Evolutionary conservation across 2,888 invertebrate species (phyloP).

Genomic region (Folsomia candida): DNA sequence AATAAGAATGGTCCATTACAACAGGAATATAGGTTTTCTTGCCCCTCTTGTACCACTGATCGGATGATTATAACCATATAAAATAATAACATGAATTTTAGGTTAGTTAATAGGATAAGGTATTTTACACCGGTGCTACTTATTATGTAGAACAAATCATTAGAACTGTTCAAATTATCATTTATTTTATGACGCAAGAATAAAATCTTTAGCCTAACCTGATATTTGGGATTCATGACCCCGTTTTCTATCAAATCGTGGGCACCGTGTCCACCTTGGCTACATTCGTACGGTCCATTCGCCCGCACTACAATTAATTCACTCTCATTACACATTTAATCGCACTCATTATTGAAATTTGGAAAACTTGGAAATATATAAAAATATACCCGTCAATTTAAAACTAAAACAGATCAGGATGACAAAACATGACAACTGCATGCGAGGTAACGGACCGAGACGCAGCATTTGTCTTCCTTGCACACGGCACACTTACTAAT

Average conservation of each 20-base stretch:
- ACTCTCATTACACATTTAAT: neutral
- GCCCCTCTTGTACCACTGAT: constrained; percentile 43
- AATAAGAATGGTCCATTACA: constrained; percentile 43
- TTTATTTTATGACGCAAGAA: too few species aligned
- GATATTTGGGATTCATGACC: constrained; percentile 42
- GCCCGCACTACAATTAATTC: constrained; percentile 16
- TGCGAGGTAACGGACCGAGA: constrained; percentile 39
- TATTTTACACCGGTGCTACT: too few species aligned
- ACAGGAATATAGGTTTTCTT: constrained; percentile 40
- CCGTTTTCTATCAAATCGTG: constrained; percentile 41
- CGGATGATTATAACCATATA: too few species aligned
- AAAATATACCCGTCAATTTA: constrained; percentile 28
- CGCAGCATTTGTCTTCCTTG: constrained; percentile 42
- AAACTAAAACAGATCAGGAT: constrained; percentile 23
- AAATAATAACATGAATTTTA: too few species aligned
- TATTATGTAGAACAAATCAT: too few species aligned
- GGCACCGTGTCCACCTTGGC: constrained; percentile 38
- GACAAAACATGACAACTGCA: constrained; percentile 27
- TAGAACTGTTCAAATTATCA: too few species aligned
- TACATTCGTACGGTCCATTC: constrained; percentile 33
- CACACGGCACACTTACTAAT: constrained; percentile 1
- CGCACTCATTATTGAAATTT: neutral
- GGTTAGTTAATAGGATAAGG: too few species aligned
- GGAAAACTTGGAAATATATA: neutral
- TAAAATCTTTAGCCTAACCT: too few species aligned